These are phyloP conservation scores for Styela plicata DNA, from an alignment of 23 tunicate species.

Conservation along the genomic window DNA sequence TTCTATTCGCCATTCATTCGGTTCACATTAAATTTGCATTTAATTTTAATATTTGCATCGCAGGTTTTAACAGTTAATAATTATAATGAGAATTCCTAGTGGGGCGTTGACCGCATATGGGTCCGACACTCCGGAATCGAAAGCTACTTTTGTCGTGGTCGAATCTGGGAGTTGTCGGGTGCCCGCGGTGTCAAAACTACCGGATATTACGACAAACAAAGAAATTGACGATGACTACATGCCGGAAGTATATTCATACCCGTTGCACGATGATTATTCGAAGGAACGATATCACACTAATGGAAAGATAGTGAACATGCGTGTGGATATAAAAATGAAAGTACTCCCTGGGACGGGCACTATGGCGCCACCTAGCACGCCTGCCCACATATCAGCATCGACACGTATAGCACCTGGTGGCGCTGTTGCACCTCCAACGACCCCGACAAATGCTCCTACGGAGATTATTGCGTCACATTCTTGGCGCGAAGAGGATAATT, in stretches of 20 bases:
- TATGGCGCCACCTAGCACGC: neutral
- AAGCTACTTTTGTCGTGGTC: conserved; percentile 4
- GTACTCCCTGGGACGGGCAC: neutral
- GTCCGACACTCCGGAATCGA: neutral
- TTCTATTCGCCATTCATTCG: too few relatives aligned
- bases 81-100: neutral
- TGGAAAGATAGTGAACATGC: conserved; percentile 20
- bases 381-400: neutral
- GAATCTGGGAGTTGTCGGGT: conserved; percentile 28
- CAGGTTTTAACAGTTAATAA: too few relatives aligned
- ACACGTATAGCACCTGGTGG: conserved; percentile 2
- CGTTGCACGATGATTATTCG: neutral
- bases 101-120: neutral
- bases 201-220: neutral
- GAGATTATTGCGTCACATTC: neutral
- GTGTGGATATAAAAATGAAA: conserved; percentile 34
- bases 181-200: neutral
- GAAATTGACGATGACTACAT: conserved; percentile 25
- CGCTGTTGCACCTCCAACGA: conserved; percentile 24
- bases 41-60: too few relatives aligned
- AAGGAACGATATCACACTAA: neutral
- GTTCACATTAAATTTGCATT: too few relatives aligned
- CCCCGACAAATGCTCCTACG: conserved; percentile 4
- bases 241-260: conserved; percentile 27
- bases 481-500: neutral